Percentiles rank a stretch among this genome's conserved stretches.
These are phyloP conservation scores for Xyrauchen texanus DNA, from an alignment of 2,113 vertebrate genomes.

Conservation along the genomic window DNA sequence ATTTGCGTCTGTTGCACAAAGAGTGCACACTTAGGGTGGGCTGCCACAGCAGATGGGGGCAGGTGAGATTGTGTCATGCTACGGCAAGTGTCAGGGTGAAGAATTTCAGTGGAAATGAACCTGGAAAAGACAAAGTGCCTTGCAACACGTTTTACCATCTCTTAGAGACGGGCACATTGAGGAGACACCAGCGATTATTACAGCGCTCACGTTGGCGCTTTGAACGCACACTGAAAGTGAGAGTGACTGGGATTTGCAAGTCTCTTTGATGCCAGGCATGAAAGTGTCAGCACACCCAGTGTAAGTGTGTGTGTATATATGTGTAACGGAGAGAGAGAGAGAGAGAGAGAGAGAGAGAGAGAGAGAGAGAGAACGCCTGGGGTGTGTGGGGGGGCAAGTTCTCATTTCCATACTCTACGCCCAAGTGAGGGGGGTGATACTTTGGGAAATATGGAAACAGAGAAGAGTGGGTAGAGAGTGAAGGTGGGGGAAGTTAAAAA, in stretches of 20 bases:
- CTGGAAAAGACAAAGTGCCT: constrained; percentile 50
- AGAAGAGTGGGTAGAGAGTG: constrained; percentile 4
- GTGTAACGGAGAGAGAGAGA: too few relatives aligned
- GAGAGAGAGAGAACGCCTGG: constrained; percentile 34
- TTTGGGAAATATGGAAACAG: constrained; percentile 38
- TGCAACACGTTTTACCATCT: constrained; percentile 37
- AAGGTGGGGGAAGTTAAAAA: constrained; percentile 2
- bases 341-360: background rate
- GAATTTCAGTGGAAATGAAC: constrained; percentile 20
- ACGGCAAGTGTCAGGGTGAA: background rate
- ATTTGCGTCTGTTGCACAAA: constrained; percentile 8
- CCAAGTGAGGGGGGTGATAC: constrained; percentile 36
- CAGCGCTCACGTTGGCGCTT: constrained; percentile 39
- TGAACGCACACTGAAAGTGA: constrained; percentile 24
- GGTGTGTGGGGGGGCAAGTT: constrained; percentile 49
- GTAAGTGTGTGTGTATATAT: constrained; percentile 1
- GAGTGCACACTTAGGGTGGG: constrained; percentile 7
- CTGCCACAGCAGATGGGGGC: background rate
- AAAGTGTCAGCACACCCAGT: constrained; percentile 30
- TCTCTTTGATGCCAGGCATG: constrained; percentile 62
- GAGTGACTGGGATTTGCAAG: constrained; percentile 59
- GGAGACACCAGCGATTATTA: constrained; percentile 49
- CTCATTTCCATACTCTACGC: constrained; percentile 56
- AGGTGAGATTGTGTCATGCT: background rate
- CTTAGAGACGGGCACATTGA: constrained; percentile 42